Evolutionary conservation across 2,113 vertebrate genomes (phyloP), one percentile per base, ranked within the genome.

Genomic region (Ia io): DNA sequence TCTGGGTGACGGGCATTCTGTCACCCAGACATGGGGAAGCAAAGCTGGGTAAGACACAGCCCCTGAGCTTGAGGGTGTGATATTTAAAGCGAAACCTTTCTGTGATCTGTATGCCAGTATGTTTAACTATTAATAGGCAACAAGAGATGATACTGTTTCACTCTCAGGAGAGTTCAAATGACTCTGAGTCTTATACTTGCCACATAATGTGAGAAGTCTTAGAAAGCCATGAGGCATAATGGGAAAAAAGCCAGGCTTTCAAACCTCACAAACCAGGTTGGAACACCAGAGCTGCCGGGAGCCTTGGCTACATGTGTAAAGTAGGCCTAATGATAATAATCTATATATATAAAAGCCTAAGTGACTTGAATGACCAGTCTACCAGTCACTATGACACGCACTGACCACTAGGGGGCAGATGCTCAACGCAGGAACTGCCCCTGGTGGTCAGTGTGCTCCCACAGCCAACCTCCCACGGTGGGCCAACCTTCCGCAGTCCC

Each of bases 121-220:
- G 73, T 73, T 85, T 88, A 80, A 61, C n/a, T 90, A 30, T 95
- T 85, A 80, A 76, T 42, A 95, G 51, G 53, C 93, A 93, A 86
- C 28, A 17, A 79, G 40, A 87, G 51, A 76, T 71, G 30, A 90
- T 11, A 14, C 71, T 49, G 1, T 67, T 85, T 16, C 16, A 61
- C 40, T 89, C 40, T n/a, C 28, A n/a, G 49, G 37, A 89, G 65
- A 76, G 59, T 89, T 96, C 84, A 87, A 28, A 67, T 63, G 44
- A 89, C 42, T 79, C 70, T 69, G 22, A 70, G 8, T 90, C 84
- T 93, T 87, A 59, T 20, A 30, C 80, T 9, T 37, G 44, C 51
- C 51, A 76, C 37, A 65, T 28, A 53, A 56, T 59, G 23, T 44
- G 93, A 23, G 28, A 71, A 42, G 35, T 74, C 79, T 51, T 65